Base-by-base conservation (phyloP, 2,113 vertebrate genomes). In the Sinocyclocheilus anophthalmus region DNA sequence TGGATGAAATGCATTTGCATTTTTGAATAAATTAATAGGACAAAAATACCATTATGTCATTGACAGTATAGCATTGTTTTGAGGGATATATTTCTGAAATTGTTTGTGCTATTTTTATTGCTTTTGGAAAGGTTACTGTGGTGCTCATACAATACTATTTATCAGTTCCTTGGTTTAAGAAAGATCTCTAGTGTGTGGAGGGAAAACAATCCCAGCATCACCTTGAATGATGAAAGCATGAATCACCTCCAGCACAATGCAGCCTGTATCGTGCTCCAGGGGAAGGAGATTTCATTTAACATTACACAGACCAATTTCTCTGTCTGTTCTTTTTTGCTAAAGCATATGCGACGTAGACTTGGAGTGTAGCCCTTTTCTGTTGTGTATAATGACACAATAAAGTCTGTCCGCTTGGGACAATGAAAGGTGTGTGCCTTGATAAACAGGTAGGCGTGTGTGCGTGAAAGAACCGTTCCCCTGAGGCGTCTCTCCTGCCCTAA, bases 171-270 rank as follows among this genome's bases (percentile, higher is more conserved):
- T 81, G 13, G 8, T 82, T 50, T 69, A 42, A 91, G 90, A 93
- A 91, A 91, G 91, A 91, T 85, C 84, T 84, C 77, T 88, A 50
- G 89, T 92, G 90, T 94, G 92, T 91, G 59, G 77, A 78, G 50
- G 76, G 11, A 77, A 65, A 53, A 48, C 77, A 80, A 70, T 88
- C 79, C 78, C 53, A 80, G 84, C 81, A 76, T 86, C 77, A 93
- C 93, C 92, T 93, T 91, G 86, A 90, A 92, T 92, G 92, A 94
- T 94, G 92, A 93, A 92, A 91, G 91, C 91, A 91, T 94, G 93
- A 94, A 93, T 94, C 92, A 93, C 92, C 92, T 93, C 92, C 91
- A 92, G 93, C 94, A 93, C 90, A 33, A 88, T 91, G 88, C 89
- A 90, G 90, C 91, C 88, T 91, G 89, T 83, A 86, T 90, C 63